Evolutionary conservation across 2,797 vertebrate species (phyloP).

Genomic region (Chrysocyon brachyurus): DNA sequence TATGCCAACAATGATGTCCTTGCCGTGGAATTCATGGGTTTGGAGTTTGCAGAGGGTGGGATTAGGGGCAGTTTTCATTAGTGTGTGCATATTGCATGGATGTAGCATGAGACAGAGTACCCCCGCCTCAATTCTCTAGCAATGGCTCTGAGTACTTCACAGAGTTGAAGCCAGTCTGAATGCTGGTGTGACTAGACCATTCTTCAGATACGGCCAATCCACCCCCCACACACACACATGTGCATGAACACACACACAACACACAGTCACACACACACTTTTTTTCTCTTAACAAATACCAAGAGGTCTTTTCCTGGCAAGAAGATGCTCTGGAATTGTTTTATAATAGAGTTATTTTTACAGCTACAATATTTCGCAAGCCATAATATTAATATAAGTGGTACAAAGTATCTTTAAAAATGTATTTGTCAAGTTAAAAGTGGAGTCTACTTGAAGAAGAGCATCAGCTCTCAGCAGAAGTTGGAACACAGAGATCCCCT

Average conservation of each 20-base stretch:
- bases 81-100: accelerated
- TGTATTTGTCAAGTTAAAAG: not conserved
- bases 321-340: not conserved
- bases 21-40: not conserved
- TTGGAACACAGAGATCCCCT: not conserved
- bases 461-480: not conserved
- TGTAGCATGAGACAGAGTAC: not conserved
- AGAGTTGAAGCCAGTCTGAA: accelerated
- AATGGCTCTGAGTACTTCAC: accelerated
- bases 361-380: not conserved
- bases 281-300: not conserved
- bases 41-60: not conserved
- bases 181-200: accelerated
- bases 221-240: accelerated
- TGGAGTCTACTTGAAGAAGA: not conserved
- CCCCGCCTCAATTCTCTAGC: accelerated
- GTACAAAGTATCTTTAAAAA: not conserved
- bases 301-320: not conserved
- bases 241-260: accelerated
- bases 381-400: not conserved
- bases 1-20: not conserved
- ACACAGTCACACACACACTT: not conserved
- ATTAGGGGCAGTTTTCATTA: not conserved
- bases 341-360: not conserved
- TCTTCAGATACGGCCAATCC: accelerated